These are phyloP conservation scores for Notocelia uddmanniana DNA, from an alignment of 2,888 invertebrate species.

Conservation along the genomic window DNA sequence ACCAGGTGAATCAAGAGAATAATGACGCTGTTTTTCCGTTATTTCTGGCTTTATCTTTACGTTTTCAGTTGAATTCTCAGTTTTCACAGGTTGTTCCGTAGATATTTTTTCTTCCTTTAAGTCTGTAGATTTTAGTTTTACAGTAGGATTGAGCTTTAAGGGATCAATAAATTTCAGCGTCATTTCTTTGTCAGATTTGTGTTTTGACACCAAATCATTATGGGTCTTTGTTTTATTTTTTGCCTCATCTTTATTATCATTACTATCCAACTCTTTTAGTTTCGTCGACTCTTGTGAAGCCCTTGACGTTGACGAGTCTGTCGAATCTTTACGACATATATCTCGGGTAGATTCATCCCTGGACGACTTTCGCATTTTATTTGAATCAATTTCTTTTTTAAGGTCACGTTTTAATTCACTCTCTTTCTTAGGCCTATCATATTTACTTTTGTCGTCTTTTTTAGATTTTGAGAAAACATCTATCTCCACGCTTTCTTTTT, in stretches of 20 bases:
- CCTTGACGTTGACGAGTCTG: constrained; percentile 79
- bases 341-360: constrained; percentile 77
- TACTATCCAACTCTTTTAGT: constrained; percentile 70
- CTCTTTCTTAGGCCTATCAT: constrained; percentile 75
- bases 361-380: constrained; percentile 75
- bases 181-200: constrained; percentile 80
- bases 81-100: constrained; percentile 56
- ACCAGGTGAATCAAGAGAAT: constrained; percentile 79
- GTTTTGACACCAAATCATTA: constrained; percentile 80
- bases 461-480: constrained; percentile 64
- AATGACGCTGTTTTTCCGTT: constrained; percentile 79
- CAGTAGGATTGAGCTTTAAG: constrained; percentile 56
- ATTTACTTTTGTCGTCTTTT: constrained; percentile 83
- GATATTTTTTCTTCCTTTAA: constrained; percentile 78
- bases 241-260: constrained; percentile 72
- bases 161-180: constrained; percentile 54
- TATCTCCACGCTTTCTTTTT: constrained; percentile 66
- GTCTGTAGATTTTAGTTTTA: constrained; percentile 70
- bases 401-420: constrained; percentile 73
- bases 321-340: constrained; percentile 80
- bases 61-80: constrained; percentile 55
- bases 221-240: constrained; percentile 69
- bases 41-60: constrained; percentile 67
- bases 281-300: constrained; percentile 78
- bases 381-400: constrained; percentile 74